A percentile compares a stretch with the other conserved stretches of the same genome.
Evolutionary conservation across 2,888 invertebrate species (phyloP).

Genomic region (Megaustenia siamemsis): DNA sequence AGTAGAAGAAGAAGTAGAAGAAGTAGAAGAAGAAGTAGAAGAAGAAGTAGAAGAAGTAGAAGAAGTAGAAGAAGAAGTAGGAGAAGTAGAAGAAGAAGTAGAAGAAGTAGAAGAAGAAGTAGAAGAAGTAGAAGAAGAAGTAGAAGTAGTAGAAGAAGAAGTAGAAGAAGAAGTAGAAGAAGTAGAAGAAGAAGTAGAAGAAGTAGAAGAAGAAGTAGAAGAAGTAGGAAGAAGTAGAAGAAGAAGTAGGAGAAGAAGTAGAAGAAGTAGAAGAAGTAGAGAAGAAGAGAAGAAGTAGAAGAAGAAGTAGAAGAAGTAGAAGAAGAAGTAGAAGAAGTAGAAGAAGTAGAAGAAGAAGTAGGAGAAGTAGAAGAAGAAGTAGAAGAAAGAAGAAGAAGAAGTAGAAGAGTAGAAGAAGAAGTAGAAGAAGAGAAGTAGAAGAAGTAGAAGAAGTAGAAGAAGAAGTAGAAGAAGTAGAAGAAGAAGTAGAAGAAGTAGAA

Average conservation of each 20-base stretch:
- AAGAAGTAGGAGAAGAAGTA: neutral
- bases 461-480: neutral
- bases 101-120: neutral
- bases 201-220: neutral
- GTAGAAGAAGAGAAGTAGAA: neutral
- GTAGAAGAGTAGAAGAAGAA: neutral
- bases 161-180: neutral
- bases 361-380: neutral
- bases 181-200: neutral
- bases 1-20: neutral
- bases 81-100: neutral
- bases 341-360: neutral
- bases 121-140: neutral
- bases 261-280: neutral
- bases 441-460: neutral
- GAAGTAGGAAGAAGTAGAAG: neutral
- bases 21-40: neutral
- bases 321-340: neutral
- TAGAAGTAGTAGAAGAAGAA: neutral
- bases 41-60: neutral
- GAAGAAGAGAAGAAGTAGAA: neutral
- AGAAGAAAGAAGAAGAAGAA: conserved; percentile 27
- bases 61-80: neutral
- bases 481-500: neutral
- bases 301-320: neutral